Base-by-base conservation (phyloP, 2,797 vertebrate genomes). In the Trichosurus vulpecula region DNA sequence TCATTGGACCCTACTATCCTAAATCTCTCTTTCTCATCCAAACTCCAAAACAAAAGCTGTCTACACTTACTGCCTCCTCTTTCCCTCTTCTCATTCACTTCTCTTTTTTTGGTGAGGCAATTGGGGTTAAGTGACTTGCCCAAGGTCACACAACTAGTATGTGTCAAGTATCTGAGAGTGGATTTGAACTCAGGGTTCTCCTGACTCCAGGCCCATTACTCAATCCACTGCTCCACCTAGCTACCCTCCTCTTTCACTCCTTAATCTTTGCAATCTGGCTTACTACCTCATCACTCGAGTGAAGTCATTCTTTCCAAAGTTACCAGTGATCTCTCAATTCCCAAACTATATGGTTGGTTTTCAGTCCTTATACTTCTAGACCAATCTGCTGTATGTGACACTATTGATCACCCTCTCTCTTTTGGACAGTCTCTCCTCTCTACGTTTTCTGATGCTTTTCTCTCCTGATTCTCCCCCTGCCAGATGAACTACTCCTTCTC, bases 401-500 rank as follows among this genome's bases (percentile, higher is more conserved):
- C 61, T 61, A 31, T 31, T 35, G 58, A 35, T 57, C 56, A 57
- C 19, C 9, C 56, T 13, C 31, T 91, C 22, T 11, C 27, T 92
- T 14, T 91, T 87, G 92, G 29, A 52, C 93, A 97, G 92, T 95
- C n/a, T 95, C 66, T 92, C 12, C 35, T 51, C 47, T 92, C 52
- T 53, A 30, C 1, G 13, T 58, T 54, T 8, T 13, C 31, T 9
- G 51, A 47, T 51, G 81, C 90, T 94, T 92, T 55, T 10, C 30
- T 93, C 66, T 53, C 52, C 51, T 91, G 51, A 81, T 57, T 61
- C 31, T 91, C 35, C 22, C 29, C 6, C 93, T 90, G 91, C 47
- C 51, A 92, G 47, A 90, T 41, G 92, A 91, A 92, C 16, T 54
- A 35, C 22, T 4, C 10, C 0, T 90, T 91, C 89, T 95, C 41